phyloP scores from a whole-genome alignment of 2,797 vertebrate species.

The Ctenopoma kingsleyae region DNA sequence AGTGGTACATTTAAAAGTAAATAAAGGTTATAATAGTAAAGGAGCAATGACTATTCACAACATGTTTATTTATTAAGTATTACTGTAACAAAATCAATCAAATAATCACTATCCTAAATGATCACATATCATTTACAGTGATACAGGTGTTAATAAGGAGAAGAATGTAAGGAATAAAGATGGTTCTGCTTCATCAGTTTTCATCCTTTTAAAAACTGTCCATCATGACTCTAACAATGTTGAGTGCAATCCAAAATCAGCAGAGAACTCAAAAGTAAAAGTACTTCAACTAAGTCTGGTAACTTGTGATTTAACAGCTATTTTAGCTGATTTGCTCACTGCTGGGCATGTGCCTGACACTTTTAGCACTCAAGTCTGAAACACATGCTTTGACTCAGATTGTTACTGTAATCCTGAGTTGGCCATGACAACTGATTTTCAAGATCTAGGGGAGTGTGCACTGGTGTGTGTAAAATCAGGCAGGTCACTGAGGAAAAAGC shows the following conservation, averaged over 20 bases:
- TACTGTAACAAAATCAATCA: not conserved
- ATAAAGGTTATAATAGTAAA: not conserved
- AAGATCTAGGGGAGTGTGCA: conserved; percentile 5
- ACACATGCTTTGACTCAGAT: not conserved
- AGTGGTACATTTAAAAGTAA: not conserved
- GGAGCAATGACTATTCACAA: not conserved
- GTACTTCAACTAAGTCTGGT: too few relatives aligned
- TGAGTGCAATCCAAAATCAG: not conserved
- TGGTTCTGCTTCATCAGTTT: not conserved
- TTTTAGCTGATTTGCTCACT: not conserved
- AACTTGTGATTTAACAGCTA: not conserved
- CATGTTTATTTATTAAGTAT: not conserved
- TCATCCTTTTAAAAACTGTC: too few relatives aligned
- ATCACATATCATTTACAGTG: too few relatives aligned
- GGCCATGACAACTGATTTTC: not conserved
- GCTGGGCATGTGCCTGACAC: not conserved
- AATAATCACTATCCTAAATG: not conserved
- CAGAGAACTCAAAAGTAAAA: not conserved
- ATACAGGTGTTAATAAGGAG: too few relatives aligned
- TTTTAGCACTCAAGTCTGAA: not conserved
- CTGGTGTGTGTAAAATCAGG: not conserved
- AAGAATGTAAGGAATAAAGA: too few relatives aligned
- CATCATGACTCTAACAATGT: not conserved
- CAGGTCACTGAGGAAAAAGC: conserved; percentile 19
- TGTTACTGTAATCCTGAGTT: conserved; percentile 3